Base-by-base conservation (phyloP, 2,797 vertebrate species). In the Danio aesculapii region DNA sequence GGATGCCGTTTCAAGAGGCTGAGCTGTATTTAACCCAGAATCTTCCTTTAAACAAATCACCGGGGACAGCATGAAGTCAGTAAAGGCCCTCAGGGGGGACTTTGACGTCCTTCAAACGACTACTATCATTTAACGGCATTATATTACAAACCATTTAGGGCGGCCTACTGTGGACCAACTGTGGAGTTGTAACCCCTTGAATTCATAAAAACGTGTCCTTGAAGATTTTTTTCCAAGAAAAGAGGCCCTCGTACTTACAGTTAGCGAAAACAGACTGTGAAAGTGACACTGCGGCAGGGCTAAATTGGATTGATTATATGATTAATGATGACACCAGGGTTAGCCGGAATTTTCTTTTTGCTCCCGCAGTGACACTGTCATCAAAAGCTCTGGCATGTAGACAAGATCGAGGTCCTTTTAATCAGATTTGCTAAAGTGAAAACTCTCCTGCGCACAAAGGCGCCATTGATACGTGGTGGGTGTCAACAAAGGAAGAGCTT, bases 341-440 rank as follows among this genome's bases (percentile, higher is more conserved):
- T 86, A 81, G 85, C 80, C 69, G 74, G 66, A 81, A 87, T 87
- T 84, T 85, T 83, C 80, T 79, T 82, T 30, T 84, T 83, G 81
- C 83, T 75, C 83, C 77, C 84, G 81, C 74, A 71, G 79, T 82
- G 71, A 80, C 77, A 80, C 70, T 77, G 82, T 81, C 84, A 81
- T 89, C 85, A 89, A 87, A 30, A 88, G 85, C 71, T 68, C 55
- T 88, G 86, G 85, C 83, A 61, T 77, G 72, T 55, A 79, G 73
- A 81, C 85, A 84, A 81, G 64, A 85, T 83, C 17, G 77, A 84
- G 81, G 78, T 82, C 84, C 70, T 74, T 87, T 86, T 87, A 87
- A 88, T 88, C 85, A 81, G 84, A 87, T 89, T 89, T 86, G 75
- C 79, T 81, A 82, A 73, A 86, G 84, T 81, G 84, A 87, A 87